Evolutionary conservation across 2,888 invertebrate species (phyloP).

Genomic region (Rhopalosiphum nymphaeae): DNA sequence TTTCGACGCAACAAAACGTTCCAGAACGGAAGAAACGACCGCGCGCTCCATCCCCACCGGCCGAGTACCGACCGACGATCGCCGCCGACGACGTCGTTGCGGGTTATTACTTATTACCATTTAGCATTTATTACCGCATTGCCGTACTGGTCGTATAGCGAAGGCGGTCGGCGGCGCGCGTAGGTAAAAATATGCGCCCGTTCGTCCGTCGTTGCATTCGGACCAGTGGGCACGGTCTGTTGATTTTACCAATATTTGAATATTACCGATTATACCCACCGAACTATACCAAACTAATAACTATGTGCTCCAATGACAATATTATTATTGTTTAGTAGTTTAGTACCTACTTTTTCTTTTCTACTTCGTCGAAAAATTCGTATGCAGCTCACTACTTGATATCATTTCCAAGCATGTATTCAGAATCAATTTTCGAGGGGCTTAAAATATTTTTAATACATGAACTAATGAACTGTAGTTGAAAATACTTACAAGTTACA

Average conservation of each 20-base stretch:
- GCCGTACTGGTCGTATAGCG: not conserved
- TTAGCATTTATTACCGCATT: not conserved
- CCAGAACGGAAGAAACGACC: not conserved
- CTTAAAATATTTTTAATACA: too few relatives aligned
- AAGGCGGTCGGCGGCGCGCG: not conserved
- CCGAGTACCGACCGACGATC: not conserved
- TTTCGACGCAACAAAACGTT: not conserved
- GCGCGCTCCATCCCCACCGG: not conserved
- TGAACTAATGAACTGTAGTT: too few relatives aligned
- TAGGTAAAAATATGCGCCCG: not conserved
- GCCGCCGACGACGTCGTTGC: not conserved
- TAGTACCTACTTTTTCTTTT: not conserved
- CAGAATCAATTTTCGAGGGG: too few relatives aligned
- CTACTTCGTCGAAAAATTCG: not conserved
- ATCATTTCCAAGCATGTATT: not conserved
- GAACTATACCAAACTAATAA: not conserved
- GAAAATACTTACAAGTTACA: too few relatives aligned
- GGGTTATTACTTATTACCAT: not conserved
- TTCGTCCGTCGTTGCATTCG: not conserved
- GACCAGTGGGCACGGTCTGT: constrained; percentile 8
- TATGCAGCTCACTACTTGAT: not conserved
- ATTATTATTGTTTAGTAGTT: not conserved
- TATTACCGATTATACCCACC: not conserved
- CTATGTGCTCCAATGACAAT: not conserved
- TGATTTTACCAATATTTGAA: not conserved